These are phyloP conservation scores for Tenualosa ilisha DNA, from an alignment of 2,797 vertebrate genomes.

Conservation along the genomic window DNA sequence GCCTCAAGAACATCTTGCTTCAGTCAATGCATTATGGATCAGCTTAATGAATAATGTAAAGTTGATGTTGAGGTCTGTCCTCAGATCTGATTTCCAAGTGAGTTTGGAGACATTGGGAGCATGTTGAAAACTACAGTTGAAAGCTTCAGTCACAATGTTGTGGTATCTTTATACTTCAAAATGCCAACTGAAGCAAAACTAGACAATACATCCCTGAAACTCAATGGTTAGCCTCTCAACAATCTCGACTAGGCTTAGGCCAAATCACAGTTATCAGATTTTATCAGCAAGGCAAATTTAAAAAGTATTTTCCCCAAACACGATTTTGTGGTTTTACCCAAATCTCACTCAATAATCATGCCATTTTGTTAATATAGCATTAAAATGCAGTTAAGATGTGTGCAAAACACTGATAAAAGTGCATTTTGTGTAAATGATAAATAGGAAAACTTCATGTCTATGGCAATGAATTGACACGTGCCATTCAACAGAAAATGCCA, in stretches of 20 bases:
- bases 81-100: slow-evolving; percentile 19
- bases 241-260: background rate
- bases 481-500: background rate
- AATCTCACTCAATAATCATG: too few species aligned
- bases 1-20: background rate
- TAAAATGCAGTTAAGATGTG: too few species aligned
- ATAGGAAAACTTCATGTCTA: too few species aligned
- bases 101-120: background rate
- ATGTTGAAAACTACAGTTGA: background rate
- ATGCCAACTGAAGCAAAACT: background rate
- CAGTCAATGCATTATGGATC: slow-evolving; percentile 17
- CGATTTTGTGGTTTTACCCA: too few species aligned
- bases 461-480: too few species aligned
- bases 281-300: background rate
- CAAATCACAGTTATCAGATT: background rate
- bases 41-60: slow-evolving; percentile 11
- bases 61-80: slow-evolving; percentile 2
- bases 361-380: too few species aligned
- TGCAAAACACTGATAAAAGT: too few species aligned
- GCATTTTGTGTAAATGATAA: too few species aligned
- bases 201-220: background rate
- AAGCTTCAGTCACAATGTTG: background rate
- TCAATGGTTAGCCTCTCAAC: background rate
- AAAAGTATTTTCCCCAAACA: background rate
- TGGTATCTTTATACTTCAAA: background rate